Evolutionary conservation across 2,888 invertebrate genomes (phyloP).

Genomic region (Caenorhabditis sp.): DNA sequence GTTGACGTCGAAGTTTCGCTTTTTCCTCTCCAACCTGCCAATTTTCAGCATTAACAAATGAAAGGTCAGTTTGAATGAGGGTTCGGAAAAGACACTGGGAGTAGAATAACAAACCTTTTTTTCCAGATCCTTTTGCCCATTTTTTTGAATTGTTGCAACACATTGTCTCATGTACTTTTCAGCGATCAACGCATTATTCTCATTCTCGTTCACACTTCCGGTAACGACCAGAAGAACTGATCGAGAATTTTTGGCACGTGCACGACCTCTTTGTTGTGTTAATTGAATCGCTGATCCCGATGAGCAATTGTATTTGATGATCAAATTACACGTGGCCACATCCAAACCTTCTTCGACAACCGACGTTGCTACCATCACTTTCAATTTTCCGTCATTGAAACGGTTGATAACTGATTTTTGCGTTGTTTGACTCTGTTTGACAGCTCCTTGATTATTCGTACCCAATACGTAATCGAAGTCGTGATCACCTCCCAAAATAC

Average conservation of each 20-base stretch:
- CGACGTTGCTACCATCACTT: constrained; percentile 63
- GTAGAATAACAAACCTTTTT: not conserved
- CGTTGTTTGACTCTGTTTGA: constrained; percentile 14
- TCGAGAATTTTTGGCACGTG: constrained; percentile 58
- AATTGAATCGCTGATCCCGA: constrained; percentile 58
- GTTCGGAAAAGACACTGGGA: not conserved
- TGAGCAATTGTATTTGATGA: constrained; percentile 66
- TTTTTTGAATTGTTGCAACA: constrained; percentile 20
- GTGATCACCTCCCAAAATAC: constrained; percentile 5
- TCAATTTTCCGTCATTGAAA: constrained; percentile 51
- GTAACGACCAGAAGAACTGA: constrained; percentile 60
- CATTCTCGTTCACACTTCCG: constrained; percentile 44
- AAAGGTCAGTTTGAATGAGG: not conserved
- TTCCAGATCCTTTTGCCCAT: constrained; percentile 9
- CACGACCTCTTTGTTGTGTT: constrained; percentile 60
- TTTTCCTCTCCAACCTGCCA: not conserved
- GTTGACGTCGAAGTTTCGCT: not conserved
- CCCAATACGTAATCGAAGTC: constrained; percentile 1
- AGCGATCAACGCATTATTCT: constrained; percentile 45
- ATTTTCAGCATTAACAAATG: too few relatives aligned
- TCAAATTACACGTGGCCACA: constrained; percentile 66
- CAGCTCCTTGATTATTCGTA: constrained; percentile 22
- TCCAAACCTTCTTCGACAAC: constrained; percentile 70
- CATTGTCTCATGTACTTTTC: constrained; percentile 26
- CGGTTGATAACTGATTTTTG: not conserved